These are phyloP conservation scores for silkworm (Bombyx mori) DNA, from an alignment of 1,140 invertebrate species.

Conservation along the genomic window DNA sequence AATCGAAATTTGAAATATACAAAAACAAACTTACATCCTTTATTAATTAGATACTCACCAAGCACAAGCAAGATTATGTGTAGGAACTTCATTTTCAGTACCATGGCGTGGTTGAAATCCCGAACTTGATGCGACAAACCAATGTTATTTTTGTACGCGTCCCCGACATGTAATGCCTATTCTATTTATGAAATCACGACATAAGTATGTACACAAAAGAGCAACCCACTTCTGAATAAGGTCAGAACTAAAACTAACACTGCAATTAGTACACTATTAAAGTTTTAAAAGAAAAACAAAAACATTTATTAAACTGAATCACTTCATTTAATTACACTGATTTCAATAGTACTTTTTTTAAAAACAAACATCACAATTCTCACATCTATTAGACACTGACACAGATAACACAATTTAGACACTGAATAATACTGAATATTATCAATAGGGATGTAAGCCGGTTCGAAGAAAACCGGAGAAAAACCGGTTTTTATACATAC, in stretches of 20 bases:
- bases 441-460: too few relatives aligned
- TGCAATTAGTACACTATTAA: conserved; percentile 4
- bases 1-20: too few relatives aligned
- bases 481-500: too few relatives aligned
- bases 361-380: too few relatives aligned
- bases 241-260: conserved; percentile 14
- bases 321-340: conserved; percentile 29
- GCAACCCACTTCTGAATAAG: conserved; percentile 44
- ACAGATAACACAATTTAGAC: too few relatives aligned
- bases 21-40: too few relatives aligned
- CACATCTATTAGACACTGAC: too few relatives aligned
- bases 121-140: conserved; percentile 41
- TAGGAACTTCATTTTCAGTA: conserved; percentile 30
- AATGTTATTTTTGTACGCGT: conserved; percentile 67
- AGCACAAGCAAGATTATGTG: conserved; percentile 32
- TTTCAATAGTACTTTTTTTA: conserved; percentile 34
- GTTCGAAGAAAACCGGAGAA: too few relatives aligned
- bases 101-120: conserved; percentile 38
- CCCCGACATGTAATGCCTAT: conserved; percentile 59
- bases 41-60: conserved; percentile 27
- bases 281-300: conserved; percentile 7
- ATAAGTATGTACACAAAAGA: conserved; percentile 52
- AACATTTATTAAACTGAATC: conserved; percentile 28
- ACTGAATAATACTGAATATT: too few relatives aligned
- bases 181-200: conserved; percentile 61